Conservation (phyloP, 2,113 vertebrate species). For the Pseudorasbora parva region DNA sequence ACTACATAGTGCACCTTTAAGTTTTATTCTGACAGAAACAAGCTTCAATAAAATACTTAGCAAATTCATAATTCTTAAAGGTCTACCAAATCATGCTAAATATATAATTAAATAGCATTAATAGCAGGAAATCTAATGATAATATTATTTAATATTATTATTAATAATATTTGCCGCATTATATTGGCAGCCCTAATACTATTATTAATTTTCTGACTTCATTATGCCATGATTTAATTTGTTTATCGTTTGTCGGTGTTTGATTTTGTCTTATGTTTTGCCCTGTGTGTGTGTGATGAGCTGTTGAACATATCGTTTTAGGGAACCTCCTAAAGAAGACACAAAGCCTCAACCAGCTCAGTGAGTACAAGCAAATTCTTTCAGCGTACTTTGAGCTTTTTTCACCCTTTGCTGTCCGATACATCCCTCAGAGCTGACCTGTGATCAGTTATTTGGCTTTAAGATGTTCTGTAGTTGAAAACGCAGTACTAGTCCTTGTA, state of each 20-base stretch:
- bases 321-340: conserved; percentile 81
- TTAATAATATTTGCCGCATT: neutral
- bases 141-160: neutral
- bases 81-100: neutral
- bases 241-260: neutral
- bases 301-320: conserved; percentile 89
- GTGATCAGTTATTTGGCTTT: neutral
- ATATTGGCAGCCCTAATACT: neutral
- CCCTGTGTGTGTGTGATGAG: conserved; percentile 69
- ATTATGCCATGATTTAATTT: neutral
- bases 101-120: neutral
- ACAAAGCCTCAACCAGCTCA: conserved; percentile 84
- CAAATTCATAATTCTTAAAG: neutral
- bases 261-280: conserved; percentile 26
- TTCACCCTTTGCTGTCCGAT: conserved; percentile 61
- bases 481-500: neutral
- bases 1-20: too few relatives aligned
- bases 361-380: conserved; percentile 77
- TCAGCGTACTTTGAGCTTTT: conserved; percentile 73
- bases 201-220: neutral
- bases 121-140: neutral
- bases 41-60: neutral
- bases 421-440: conserved; percentile 3
- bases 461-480: neutral
- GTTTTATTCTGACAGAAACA: neutral